Percentiles rank a stretch among this genome's conserved stretches.
Conservation (phyloP, 2,888 invertebrate genomes). For the Corythucha ciliata region DNA sequence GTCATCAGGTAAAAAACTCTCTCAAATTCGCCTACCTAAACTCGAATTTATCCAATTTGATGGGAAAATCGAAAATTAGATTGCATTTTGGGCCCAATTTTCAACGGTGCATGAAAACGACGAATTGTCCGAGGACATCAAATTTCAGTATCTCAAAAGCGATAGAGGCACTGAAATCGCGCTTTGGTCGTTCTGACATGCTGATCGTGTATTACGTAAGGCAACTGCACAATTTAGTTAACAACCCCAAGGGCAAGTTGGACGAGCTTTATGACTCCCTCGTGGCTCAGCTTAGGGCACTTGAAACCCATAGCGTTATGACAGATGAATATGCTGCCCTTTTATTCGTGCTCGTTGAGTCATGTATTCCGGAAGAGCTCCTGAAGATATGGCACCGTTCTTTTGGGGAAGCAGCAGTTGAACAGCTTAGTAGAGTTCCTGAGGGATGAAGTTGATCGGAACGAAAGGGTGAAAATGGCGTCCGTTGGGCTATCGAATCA, state of each 20-base stretch:
- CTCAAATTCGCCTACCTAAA: too few relatives aligned
- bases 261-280: constrained; percentile 35
- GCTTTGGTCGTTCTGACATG: constrained; percentile 34
- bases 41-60: too few relatives aligned
- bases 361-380: constrained; percentile 35
- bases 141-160: constrained; percentile 26
- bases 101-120: neutral
- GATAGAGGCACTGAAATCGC: constrained; percentile 29
- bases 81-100: constrained; percentile 13
- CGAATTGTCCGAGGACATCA: neutral
- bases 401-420: too few relatives aligned
- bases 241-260: constrained; percentile 32
- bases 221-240: constrained; percentile 33
- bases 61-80: constrained; percentile 5
- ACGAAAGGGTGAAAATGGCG: too few relatives aligned
- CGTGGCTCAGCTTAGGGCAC: constrained; percentile 35
- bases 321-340: constrained; percentile 34
- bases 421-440: too few relatives aligned
- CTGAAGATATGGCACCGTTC: constrained; percentile 34
- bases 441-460: too few relatives aligned
- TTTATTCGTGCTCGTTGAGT: constrained; percentile 38
- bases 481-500: too few relatives aligned
- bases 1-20: too few relatives aligned
- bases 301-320: constrained; percentile 35
- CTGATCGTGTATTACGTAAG: constrained; percentile 35